Base-by-base conservation (phyloP, 2,888 invertebrate species). In the Mayetiola destructor region DNA sequence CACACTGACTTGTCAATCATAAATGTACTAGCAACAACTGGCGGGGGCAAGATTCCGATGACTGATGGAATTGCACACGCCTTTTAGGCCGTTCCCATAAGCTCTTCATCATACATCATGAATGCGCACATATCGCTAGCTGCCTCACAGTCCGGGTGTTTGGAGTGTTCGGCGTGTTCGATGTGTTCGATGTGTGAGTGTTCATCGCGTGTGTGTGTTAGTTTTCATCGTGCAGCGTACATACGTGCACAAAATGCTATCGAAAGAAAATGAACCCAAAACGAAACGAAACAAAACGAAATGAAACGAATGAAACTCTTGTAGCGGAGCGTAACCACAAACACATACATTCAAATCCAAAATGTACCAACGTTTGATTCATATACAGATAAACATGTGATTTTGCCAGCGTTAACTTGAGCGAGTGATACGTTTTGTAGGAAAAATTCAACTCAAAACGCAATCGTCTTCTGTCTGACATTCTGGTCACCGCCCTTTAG, bases 1-100 rank as follows among this genome's bases (percentile, higher is more conserved):
- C 70, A 72, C 70, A 73, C 71, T 73, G 72, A 66, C 67, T 68
- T 69, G 70, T 70, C 70, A 70, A 69, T 70, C 70, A 70, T 64
- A 48, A 48, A 53, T 27, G 53, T 29, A 30, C 65, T 63, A 65
- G 64, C 62, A 64, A 42, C 65, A 67, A 66, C 66, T 67, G 67
- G 68, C 66, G 66, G 66, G 68, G 67, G 65, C 66, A 67, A 59
- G 57, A 57, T 42, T 57, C 29, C 67, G 68, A 69, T 70, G 70
- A 70, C 70, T 70, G 70, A 70, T 70, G 68, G 68, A 68, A 66
- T 68, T 67, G 67, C 66, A 70, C 66, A 70, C 70, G 70, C 70
- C 70, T 70, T 67, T 68, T 30, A 57, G 57, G 57, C 57, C 30
- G 57, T 57, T 35, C 57, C 40, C 40, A 56, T 42, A 40, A 53